Evolutionary conservation across 2,797 vertebrate genomes (phyloP), one percentile per base, ranked within the genome.

Genomic region (Brachyalestes nurse): DNA sequence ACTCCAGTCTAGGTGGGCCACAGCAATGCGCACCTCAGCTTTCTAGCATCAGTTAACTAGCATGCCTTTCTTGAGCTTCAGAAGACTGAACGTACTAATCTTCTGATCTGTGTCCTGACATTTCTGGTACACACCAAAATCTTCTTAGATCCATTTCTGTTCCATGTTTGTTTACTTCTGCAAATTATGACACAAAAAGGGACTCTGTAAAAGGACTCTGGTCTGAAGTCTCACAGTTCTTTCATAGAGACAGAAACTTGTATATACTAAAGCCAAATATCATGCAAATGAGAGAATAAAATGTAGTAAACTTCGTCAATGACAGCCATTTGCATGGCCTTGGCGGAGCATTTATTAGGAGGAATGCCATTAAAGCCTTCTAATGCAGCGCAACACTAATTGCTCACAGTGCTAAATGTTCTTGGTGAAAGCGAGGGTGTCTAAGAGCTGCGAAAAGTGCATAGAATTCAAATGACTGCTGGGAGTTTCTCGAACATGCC

Each of bases 381-480:
- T 76, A 78, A 70, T 34, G 69, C 61, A 19, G 72, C 23, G 16
- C 45, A 34, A n/a, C 67, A 34, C 58, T 83, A 83, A 86, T 83
- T 81, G 77, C 75, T 51, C 28, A 42, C 61, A 16, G 69, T 66
- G 21, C 51, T 73, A 78, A 81, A 71, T 66, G 77, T 60, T 71
- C 66, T 74, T 42, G 17, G 47, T 23, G 47, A 70, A 70, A 79
- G 64, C 61, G 45, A 19, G 55, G 62, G 5, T 74, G 65, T 70
- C 72, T 51, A 1, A 75, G 74, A 74, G 49, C 70, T n/a, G 51
- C 12, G 23, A 34, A 57, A 62, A 82, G 45, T 51, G n/a, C 53
- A 34, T 28, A 7, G 51, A 80, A 74, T 51, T 58, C 71, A 80
- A 84, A 84, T 66, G 75, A 76, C 82, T 75, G 66, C 57, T 69